Base-by-base conservation (phyloP, 37 sponge, comb jelly and placozoan genomes). In the Halisarca cf. caerulea region DNA sequence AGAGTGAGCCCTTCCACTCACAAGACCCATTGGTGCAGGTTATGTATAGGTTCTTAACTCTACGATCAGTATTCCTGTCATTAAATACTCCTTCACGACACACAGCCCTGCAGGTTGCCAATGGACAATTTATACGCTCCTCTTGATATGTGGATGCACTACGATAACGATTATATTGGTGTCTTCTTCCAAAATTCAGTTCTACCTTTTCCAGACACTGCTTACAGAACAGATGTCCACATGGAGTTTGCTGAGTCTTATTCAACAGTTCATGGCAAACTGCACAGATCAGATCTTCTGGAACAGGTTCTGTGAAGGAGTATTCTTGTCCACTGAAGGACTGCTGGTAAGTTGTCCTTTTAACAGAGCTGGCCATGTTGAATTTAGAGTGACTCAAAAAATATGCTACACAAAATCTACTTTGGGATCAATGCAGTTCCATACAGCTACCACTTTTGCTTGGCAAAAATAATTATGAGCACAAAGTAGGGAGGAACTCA, bases 171-270 rank as follows among this genome's bases (percentile, higher is more conserved):
- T 14, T 11, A 7, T 4, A 21, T 27, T 61, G 64, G 24, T 9
- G 6, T 61, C 30, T 15, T 21, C 15, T 23, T 61, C 30, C 23
- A 20, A 20, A 5, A 15, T 20, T 17, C 34, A 68, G 35, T 68
- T 1, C 69, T 15, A 30, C 6, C 17, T 55, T 17, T 20, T 11
- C 17, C 30, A 62, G 7, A 23, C 64, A 62, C 30, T 28, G 4
- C 64, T 62, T 62, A 28, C 64, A 62, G 64, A 62, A 62, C 4
- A 62, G 4, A 15, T 62, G 64, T 15, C 64, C 64, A 62, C 64
- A 62, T 20, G 6, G 30, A 62, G 64, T 43, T 15, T 62, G 64
- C 30, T 62, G 64, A 20, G 64, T 5, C 7, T 62, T 15, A 62
- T 30, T 7, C 30, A 62, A 28, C 25, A 62, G 25, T n/a, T 62